Base-by-base conservation (phyloP, 2,113 vertebrate genomes). In the Recurvirostra avosetta region DNA sequence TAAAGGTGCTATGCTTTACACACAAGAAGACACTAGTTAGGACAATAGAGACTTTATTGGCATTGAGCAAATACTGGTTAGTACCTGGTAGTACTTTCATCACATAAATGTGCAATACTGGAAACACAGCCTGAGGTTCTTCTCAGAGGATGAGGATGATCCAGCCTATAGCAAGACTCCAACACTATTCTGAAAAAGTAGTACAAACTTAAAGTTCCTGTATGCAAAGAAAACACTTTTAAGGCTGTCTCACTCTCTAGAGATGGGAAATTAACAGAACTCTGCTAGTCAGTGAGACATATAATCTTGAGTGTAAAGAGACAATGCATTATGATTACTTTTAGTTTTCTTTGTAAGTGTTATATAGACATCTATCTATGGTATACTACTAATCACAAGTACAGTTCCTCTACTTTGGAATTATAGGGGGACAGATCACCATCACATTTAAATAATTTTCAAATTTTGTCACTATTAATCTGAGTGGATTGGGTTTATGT, bases 281-380 rank as follows among this genome's bases (percentile, higher is more conserved):
- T 25, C 29, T 86, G 4, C 30, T 40, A 30, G 12, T 84, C 22
- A 65, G 9, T 40, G 47, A 61, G n/a, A 11, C 0, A 0, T 62
- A 34, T 87, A 74, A 62, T 67, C 9, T 55, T 34, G 14, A 59
- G 6, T 47, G 22, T 30, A 47, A 52, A 71, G 61, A 66, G 8
- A 27, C 2, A 47, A n/a, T 34, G 15, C 8, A 13, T 67, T 67
- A 75, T 43, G 49, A 52, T 62, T 45, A 38, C 8, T 73, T 84
- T 19, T 65, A 19, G 32, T 81, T 75, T 78, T 71, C 41, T 40
- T 15, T 34, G 5, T 73, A 26, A 43, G 12, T 45, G 8, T 50
- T 38, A 53, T n/a, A 65, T 12, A 23, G 29, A 85, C 71, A 15
- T 29, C 43, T 8, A 12, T 23, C 13, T 43, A 5, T 50, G 49